Conservation (phyloP, 2,888 invertebrate species). For the Mythimna albipuncta region DNA sequence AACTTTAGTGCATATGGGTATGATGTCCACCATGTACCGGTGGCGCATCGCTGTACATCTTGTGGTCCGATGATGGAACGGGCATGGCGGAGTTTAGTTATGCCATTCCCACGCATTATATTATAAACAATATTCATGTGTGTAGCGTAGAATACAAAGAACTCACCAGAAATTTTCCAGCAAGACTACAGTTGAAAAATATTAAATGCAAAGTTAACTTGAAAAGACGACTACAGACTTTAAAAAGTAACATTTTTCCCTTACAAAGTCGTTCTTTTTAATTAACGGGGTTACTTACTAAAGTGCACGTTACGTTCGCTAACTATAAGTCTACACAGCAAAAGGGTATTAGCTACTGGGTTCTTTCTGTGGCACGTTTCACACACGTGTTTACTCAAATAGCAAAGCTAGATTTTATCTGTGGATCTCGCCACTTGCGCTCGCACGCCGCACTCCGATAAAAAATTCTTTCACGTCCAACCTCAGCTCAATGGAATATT, state of each 20-base stretch:
- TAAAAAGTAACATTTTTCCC: slow-evolving; percentile 23
- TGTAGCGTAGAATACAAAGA: background rate
- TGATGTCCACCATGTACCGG: too few relatives aligned
- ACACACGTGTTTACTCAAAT: slow-evolving; percentile 59
- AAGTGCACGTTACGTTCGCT: slow-evolving; percentile 35
- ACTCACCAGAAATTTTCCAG: background rate
- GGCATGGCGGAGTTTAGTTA: too few relatives aligned
- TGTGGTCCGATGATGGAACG: too few relatives aligned
- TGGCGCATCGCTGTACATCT: too few relatives aligned
- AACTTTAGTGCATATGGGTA: too few relatives aligned
- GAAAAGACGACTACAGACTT: slow-evolving; percentile 12
- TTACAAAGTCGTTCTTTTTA: slow-evolving; percentile 42
- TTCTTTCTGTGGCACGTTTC: slow-evolving; percentile 59
- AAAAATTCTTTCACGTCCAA: slow-evolving; percentile 56
- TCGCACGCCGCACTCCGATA: slow-evolving; percentile 37
- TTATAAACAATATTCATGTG: background rate
- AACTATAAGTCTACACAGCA: slow-evolving; percentile 53
- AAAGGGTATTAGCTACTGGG: slow-evolving; percentile 57
- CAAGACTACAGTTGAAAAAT: background rate
- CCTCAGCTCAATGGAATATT: slow-evolving; percentile 50
- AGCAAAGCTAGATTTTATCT: slow-evolving; percentile 67
- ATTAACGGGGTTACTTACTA: slow-evolving; percentile 47
- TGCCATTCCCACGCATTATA: background rate
- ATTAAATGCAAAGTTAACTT: slow-evolving; percentile 23
- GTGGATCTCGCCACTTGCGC: slow-evolving; percentile 56